Base-by-base conservation (phyloP, 2,888 invertebrate species). In the Eilema griseolum region DNA sequence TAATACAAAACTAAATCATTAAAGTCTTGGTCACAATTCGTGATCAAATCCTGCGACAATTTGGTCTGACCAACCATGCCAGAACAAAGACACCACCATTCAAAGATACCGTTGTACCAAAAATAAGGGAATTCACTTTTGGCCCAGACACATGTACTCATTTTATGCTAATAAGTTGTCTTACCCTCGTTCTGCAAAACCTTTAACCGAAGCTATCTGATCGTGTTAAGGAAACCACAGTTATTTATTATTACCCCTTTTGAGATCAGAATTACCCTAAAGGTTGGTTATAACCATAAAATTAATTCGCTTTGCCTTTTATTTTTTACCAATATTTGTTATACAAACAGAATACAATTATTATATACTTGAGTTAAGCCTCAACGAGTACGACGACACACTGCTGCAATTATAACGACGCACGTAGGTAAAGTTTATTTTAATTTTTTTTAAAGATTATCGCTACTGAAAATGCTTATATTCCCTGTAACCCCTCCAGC, bases 141-240 rank as follows among this genome's bases (percentile, higher is more conserved):
- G 46, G 46, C 56, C 7, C 26, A 46, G 26, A 62, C 20, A 60
- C 67, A 64, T 75, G 69, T 65, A 65, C 70, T 75, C 70, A 67
- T 79, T 79, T 76, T 70, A 81, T 78, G 78, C 70, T 80, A 83
- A 83, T 83, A 75, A 74, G 60, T 66, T 37, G n/a, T 73, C 67
- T 73, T 70, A 77, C 81, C 77, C 77, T 72, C 59, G 69, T 71
- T 71, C 66, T 61, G 63, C 60, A 67, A 67, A 67, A 33, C 59
- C 63, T 69, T 61, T 60, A 74, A 57, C 70, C 62, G 0, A 0
- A 56, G 59, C 60, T 28, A 61, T 70, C 70, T 72, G 71, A 76
- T 74, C 68, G 64, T 62, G 72, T 76, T 74, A 81, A 59, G 33
- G 37, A 61, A 79, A 62, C 52, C n/a, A 56, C 67, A 60, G 69